These are phyloP conservation scores for Lagopus leucura DNA, from an alignment of 2,113 vertebrate genomes.

Conservation along the genomic window DNA sequence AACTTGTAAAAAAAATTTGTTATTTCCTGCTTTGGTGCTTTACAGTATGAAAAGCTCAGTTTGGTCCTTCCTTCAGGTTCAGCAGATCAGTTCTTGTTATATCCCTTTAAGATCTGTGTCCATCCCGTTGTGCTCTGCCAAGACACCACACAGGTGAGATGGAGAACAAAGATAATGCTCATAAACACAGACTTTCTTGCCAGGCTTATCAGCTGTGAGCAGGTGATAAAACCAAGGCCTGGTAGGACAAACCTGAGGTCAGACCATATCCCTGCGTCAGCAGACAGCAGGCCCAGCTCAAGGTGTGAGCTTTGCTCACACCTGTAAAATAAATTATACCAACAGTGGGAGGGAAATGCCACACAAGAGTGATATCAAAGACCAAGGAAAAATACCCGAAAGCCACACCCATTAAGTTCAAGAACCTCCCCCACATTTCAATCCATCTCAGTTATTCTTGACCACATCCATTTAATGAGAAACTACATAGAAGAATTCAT, in stretches of 20 bases:
- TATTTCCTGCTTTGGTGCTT: neutral
- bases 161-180: neutral
- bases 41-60: neutral
- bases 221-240: neutral
- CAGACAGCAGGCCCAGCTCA: neutral
- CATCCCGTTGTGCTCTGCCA: neutral
- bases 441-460: neutral
- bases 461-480: neutral
- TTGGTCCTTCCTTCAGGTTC: neutral
- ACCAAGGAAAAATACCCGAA: neutral
- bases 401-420: neutral
- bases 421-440: neutral
- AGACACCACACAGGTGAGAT: neutral
- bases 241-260: neutral
- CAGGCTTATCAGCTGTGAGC: neutral
- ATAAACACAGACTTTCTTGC: neutral
- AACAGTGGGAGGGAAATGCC: neutral
- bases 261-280: neutral
- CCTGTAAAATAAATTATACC: neutral
- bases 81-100: neutral
- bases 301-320: neutral
- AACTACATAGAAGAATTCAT: neutral
- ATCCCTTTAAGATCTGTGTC: neutral
- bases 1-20: neutral
- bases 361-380: neutral